These are phyloP conservation scores for Rhagologus leucostigma DNA, from an alignment of 2,113 vertebrate species.

Conservation along the genomic window DNA sequence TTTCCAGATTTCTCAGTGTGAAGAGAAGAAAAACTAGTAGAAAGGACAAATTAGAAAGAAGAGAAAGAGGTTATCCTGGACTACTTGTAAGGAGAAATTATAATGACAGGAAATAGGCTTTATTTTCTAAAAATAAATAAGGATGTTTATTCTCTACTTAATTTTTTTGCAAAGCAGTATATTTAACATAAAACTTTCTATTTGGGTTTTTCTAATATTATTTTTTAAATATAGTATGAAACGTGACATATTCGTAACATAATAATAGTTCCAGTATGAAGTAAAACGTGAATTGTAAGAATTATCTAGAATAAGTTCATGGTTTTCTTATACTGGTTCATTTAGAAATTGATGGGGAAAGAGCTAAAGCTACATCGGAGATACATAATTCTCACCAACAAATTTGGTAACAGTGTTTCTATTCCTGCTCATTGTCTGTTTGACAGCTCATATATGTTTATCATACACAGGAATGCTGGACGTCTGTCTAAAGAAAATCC, in stretches of 20 bases:
- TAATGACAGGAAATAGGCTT: background rate
- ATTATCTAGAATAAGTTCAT: background rate
- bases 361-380: background rate
- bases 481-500: background rate
- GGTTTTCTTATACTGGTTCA: background rate
- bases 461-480: background rate
- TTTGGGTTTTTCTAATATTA: background rate
- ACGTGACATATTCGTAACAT: background rate
- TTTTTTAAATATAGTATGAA: background rate
- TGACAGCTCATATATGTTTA: background rate
- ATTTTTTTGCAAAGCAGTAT: background rate
- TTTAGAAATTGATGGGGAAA: background rate
- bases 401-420: background rate
- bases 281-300: background rate
- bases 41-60: background rate
- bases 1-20: background rate
- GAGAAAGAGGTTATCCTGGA: background rate
- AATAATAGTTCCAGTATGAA: background rate
- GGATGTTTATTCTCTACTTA: background rate
- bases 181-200: background rate
- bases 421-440: background rate
- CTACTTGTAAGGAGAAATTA: background rate
- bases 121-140: background rate
- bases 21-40: background rate
- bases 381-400: background rate